Evolutionary conservation across 2,113 vertebrate genomes (phyloP), one percentile per base, ranked within the genome.

Genomic region (Charadrius vociferus): DNA sequence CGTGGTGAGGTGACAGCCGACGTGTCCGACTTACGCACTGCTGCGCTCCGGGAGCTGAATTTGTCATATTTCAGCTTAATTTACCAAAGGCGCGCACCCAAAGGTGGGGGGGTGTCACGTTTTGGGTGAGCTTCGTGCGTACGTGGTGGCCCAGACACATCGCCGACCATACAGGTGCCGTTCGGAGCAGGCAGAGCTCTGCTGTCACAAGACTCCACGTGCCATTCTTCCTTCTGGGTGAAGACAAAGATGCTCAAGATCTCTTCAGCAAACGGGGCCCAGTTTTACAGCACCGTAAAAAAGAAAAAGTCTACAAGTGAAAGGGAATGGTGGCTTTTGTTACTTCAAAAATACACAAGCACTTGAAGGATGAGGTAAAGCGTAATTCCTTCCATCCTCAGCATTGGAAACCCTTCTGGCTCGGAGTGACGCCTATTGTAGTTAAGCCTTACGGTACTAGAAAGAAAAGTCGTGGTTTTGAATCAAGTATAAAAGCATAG

Each of bases 11-110:
- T 4, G 72, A 1, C 14, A 2, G 34, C 3, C 17, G 24, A 7
- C 5, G 9, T 0, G 39, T 2, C 37, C 0, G 23, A 4, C 9
- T 5, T 3, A 2, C 26, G 1, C 5, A 0, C 14, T 1, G n/a
- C 49, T 6, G 26, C 10, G 5, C 26, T 2, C 36, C 1, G 2
- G 3, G 3, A 4, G 1, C 26, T 3, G 0, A 4, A 2, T 4
- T 8, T 3, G 2, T 1, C 3, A 0, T 2, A 0, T 1, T 10
- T 6, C 1, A 8, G 53, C 15, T 7, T 3, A 10, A 5, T 12
- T 16, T 6, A 2, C 14, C 1, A n/a, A 7, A 4, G 50, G 56
- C 4, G 0, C 6, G 39, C 26, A 1, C 19, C 39, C 23, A 1
- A 2, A 2, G 79, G 50, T 5, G n/a, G 16, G 1, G 1, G 13